These are phyloP conservation scores for Pachyramphus minor DNA, from an alignment of 2,113 vertebrate genomes.

Conservation along the genomic window DNA sequence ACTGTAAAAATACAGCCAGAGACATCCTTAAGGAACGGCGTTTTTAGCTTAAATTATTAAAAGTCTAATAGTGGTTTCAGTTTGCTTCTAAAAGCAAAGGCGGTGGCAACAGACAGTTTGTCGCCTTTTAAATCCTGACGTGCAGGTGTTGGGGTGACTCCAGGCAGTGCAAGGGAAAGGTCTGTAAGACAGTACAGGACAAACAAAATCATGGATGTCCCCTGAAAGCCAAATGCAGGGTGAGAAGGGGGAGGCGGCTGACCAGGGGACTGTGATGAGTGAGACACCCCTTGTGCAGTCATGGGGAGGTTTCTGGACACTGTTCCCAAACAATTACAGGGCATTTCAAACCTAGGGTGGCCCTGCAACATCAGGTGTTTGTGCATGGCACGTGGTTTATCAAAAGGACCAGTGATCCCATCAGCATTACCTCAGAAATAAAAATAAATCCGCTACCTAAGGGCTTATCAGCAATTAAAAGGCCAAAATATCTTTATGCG, in stretches of 20 bases:
- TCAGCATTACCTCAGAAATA: neutral
- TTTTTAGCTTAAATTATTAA: slow-evolving; percentile 47
- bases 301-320: neutral
- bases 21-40: neutral
- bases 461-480: neutral
- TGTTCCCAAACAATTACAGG: neutral
- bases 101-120: neutral
- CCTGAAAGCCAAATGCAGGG: neutral
- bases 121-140: neutral
- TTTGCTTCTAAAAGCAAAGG: slow-evolving; percentile 22
- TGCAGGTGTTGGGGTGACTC: neutral
- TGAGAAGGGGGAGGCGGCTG: neutral
- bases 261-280: neutral
- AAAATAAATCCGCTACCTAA: neutral
- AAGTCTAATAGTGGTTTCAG: slow-evolving; percentile 23
- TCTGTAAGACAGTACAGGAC: neutral
- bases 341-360: neutral
- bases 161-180: neutral
- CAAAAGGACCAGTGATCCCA: neutral
- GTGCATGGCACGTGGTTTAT: fast-evolving
- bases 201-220: neutral
- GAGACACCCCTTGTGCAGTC: fast-evolving
- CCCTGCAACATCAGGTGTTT: neutral
- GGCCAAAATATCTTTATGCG: neutral
- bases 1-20: slow-evolving; percentile 51